Base-by-base conservation (phyloP, 1,140 invertebrate species). In the Leptonema lineaticorne region DNA sequence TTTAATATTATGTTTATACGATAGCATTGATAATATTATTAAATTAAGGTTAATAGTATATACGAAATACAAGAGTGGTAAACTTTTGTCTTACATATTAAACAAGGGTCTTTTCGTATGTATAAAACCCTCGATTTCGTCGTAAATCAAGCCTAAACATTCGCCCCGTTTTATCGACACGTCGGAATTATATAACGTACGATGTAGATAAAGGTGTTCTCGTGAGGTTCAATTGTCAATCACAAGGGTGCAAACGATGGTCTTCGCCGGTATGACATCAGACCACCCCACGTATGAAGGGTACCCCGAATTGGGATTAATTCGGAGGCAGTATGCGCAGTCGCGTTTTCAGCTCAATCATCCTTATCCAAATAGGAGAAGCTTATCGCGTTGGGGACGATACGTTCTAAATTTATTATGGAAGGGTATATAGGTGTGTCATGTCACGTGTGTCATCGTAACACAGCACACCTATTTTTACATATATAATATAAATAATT, bases 361-460 rank as follows among this genome's bases (percentile, higher is more conserved):
- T 68, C 68, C 67, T 71, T 71, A 71, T 68, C 70, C 66, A 68
- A 71, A 71, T 71, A 68, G 67, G 60, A 46, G 66, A 56, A 30
- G 45, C 66, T 68, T 68, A 71, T 71, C 70, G 29, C 24, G 6
- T 6, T 33, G 29, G 62, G 60, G 65, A 59, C 57, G 69, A 70
- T 70, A 67, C 22, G 50, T 56, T 62, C 53, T 66, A 48, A 66
- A 69, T 50, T 60, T 69, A 46, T 41, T 9, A 16, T 14, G 37
- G 37, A 28, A 33, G 41, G n/a, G n/a, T n/a, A n/a, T n/a, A n/a
- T n/a, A 57, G 28, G 9, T 11, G 57, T 28, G 58, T 16, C 29
- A 41, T 7, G 50, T 24, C 6, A 27, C n/a, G 18, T 24, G 11
- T 8, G 50, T 56, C 37, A 41, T 16, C 9, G 37, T 2, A 41